Evolutionary conservation across 2,113 vertebrate species (phyloP).

Genomic region (Atlantisia rogersi): DNA sequence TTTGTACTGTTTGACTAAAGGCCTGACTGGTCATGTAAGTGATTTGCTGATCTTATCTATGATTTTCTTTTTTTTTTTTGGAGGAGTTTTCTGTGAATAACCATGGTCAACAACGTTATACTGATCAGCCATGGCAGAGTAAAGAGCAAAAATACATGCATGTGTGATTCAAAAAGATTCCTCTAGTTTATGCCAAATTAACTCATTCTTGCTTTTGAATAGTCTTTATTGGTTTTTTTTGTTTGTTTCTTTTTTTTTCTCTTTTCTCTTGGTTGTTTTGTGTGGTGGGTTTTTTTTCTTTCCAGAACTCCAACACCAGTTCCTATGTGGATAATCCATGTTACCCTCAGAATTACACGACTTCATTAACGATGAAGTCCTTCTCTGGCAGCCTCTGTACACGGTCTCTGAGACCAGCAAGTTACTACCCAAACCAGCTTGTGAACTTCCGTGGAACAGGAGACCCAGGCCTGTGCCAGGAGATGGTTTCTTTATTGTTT

Average conservation of each 20-base stretch:
- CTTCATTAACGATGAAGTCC: slow-evolving; percentile 51
- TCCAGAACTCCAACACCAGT: slow-evolving; percentile 57
- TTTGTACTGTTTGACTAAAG: not conserved
- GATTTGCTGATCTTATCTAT: not conserved
- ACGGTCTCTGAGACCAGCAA: slow-evolving; percentile 57
- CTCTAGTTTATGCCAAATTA: not conserved
- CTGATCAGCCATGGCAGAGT: not conserved
- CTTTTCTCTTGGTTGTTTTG: not conserved
- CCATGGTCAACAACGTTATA: not conserved
- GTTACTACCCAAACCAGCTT: slow-evolving; percentile 57
- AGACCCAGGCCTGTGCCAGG: slow-evolving; percentile 77
- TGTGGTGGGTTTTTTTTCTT: not conserved
- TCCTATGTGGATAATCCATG: slow-evolving; percentile 83
- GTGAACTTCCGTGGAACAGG: slow-evolving; percentile 78
- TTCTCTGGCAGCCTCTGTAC: slow-evolving; percentile 87
- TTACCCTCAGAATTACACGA: slow-evolving; percentile 77
- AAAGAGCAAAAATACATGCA: not conserved
- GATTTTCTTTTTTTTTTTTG: not conserved
- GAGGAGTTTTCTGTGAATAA: not conserved
- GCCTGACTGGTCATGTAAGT: not conserved
- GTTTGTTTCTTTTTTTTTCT: not conserved
- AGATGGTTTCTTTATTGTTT: slow-evolving; percentile 82
- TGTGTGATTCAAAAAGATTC: not conserved
- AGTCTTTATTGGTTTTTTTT: not conserved
- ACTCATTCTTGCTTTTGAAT: not conserved